Base-by-base conservation (phyloP, 2,888 invertebrate genomes). In the Entomobrya multifasciata region DNA sequence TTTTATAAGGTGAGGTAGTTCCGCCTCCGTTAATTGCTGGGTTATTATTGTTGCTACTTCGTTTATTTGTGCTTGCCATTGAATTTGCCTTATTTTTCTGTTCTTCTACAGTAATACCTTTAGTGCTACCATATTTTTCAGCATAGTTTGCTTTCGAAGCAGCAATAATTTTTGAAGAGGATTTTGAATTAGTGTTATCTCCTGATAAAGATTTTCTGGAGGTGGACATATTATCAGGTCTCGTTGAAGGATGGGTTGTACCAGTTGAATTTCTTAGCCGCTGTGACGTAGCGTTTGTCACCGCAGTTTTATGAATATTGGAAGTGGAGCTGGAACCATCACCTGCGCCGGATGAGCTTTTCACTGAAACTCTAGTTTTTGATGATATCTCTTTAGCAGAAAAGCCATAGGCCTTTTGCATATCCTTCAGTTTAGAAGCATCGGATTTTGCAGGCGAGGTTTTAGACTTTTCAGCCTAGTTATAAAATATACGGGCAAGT, bases 391-490 rank as follows among this genome's bases (percentile, higher is more conserved):
- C 70, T 47, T 81, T 83, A 4, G 83, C 47, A 13, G 60, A 27
- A 36, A 83, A 41, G 10, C 83, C 83, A 52, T 83, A 83, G 4
- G 83, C 83, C 41, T 83, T 83, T 47, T 76, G 83, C 83, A 83
- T 83, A 5, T 83, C 76, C 76, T 70, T 82, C 49, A 82, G 15
- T 30, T 82, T 82, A 13, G 82, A 10, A 13, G 60, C 25, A 13
- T 82, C 82, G 15, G 78, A 25, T 47, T 78, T 78, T 15, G 30
- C 1, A 5, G 76, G 13, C 0, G 76, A 30, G 22, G n/a, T 15
- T 57, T 57, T 76, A 11, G 57, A 6, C 41, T 76, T 76, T 17
- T 52, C 76, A n/a, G n/a, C n/a, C n/a, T n/a, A n/a, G n/a, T n/a
- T n/a, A n/a, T n/a, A n/a, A n/a, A n/a, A n/a, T n/a, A n/a, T n/a